Percentiles rank a stretch among this genome's conserved stretches.
Conservation (phyloP, 2,888 invertebrate genomes). For the Tenodera sinensis region DNA sequence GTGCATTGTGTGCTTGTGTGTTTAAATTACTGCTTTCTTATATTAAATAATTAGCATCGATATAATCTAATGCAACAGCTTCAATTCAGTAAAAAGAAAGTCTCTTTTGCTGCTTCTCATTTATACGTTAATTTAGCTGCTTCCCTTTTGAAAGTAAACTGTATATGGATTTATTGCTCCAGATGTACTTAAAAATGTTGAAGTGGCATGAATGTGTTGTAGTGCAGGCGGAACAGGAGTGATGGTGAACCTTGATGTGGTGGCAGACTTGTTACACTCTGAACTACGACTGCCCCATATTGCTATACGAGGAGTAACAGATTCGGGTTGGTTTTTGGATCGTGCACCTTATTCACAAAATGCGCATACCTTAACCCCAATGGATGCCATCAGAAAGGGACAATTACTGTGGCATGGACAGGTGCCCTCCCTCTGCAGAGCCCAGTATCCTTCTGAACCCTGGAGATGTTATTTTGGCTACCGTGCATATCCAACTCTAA, state of each 20-base stretch:
- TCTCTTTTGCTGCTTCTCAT: too few species aligned
- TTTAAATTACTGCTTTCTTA: too few species aligned
- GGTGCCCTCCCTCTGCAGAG: constrained; percentile 72
- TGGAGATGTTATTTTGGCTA: constrained; percentile 95
- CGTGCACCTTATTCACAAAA: constrained; percentile 65
- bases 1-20: too few species aligned
- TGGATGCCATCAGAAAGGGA: constrained; percentile 67
- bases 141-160: too few species aligned
- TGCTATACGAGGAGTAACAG: constrained; percentile 78
- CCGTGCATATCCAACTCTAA: constrained; percentile 77
- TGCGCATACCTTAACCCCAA: constrained; percentile 52
- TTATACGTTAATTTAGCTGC: too few species aligned
- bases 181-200: background rate
- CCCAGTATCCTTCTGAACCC: constrained; percentile 65
- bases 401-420: constrained; percentile 76
- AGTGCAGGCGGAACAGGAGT: constrained; percentile 95
- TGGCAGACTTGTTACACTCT: constrained; percentile 66
- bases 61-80: too few species aligned
- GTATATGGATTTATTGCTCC: too few species aligned
- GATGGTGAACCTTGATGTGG: constrained; percentile 82
- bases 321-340: constrained; percentile 94
- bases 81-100: too few species aligned
- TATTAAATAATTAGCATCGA: too few species aligned
- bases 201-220: constrained; percentile 41
- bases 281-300: constrained; percentile 54